Conservation (phyloP, 1,140 invertebrate species). For the Littorina saxatilis region DNA sequence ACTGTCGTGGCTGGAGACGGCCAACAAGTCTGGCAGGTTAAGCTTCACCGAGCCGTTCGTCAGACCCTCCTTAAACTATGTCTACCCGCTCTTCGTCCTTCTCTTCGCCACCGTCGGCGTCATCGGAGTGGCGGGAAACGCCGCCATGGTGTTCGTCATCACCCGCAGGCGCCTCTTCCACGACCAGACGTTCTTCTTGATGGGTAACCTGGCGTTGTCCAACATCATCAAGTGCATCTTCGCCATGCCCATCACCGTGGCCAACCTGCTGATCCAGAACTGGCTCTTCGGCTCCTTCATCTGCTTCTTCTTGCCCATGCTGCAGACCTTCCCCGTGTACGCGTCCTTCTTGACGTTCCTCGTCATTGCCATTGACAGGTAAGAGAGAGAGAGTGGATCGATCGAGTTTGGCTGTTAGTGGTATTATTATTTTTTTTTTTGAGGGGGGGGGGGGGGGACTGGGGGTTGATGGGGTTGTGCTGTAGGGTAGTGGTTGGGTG, state of each 20-base stretch:
- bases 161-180: constrained; percentile 79
- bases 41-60: constrained; percentile 72
- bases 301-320: constrained; percentile 86
- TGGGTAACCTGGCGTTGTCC: constrained; percentile 83
- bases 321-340: constrained; percentile 85
- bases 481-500: neutral
- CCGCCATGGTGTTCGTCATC: constrained; percentile 80
- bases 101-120: constrained; percentile 80
- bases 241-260: constrained; percentile 82
- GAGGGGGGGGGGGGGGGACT: too few relatives aligned
- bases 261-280: constrained; percentile 83
- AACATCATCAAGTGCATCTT: constrained; percentile 83
- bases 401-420: neutral
- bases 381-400: neutral
- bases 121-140: constrained; percentile 79
- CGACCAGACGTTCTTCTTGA: constrained; percentile 82
- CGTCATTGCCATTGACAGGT: constrained; percentile 82
- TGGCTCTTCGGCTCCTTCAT: constrained; percentile 86
- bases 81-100: constrained; percentile 82
- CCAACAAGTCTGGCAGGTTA: constrained; percentile 50
- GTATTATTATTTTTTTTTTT: too few relatives aligned
- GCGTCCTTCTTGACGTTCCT: constrained; percentile 84
- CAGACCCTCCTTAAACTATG: constrained; percentile 67
- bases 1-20: constrained; percentile 48
- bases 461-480: neutral